Conservation (phyloP, 2,113 vertebrate species). For the Urocitellus parryii region DNA sequence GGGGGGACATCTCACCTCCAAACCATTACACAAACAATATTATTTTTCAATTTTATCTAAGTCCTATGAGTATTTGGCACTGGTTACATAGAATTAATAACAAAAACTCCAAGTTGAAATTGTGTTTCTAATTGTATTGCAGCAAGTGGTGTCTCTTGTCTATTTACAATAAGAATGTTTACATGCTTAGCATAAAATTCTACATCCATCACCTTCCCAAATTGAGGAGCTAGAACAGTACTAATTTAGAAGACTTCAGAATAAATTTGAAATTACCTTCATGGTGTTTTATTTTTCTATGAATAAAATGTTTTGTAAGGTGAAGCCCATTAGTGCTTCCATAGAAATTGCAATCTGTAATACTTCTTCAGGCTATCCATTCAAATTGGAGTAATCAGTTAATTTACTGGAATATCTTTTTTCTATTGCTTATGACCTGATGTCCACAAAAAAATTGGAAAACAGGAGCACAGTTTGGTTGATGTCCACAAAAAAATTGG, state of each 20-base stretch:
- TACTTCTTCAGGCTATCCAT: neutral
- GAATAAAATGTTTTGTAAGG: neutral
- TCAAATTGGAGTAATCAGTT: neutral
- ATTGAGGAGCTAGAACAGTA: neutral
- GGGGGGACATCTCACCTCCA: too few species aligned
- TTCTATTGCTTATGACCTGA: neutral
- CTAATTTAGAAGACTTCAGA: neutral
- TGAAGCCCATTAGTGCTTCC: neutral
- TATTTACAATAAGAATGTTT: neutral
- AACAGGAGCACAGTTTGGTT: neutral
- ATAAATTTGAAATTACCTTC: neutral
- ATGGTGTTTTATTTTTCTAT: neutral
- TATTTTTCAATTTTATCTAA: neutral
- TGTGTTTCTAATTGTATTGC: neutral
- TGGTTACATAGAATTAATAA: neutral
- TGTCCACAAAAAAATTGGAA: neutral
- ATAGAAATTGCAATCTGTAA: neutral
- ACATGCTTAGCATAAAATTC: neutral
- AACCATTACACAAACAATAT: neutral
- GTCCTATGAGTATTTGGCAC: neutral
- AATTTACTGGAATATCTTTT: neutral
- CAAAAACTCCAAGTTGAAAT: neutral
- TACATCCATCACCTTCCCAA: neutral
- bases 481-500: neutral
- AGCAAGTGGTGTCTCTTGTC: neutral